Evolutionary conservation across 2,797 vertebrate genomes (phyloP).

Genomic region (Leucoraja ocellata): DNA sequence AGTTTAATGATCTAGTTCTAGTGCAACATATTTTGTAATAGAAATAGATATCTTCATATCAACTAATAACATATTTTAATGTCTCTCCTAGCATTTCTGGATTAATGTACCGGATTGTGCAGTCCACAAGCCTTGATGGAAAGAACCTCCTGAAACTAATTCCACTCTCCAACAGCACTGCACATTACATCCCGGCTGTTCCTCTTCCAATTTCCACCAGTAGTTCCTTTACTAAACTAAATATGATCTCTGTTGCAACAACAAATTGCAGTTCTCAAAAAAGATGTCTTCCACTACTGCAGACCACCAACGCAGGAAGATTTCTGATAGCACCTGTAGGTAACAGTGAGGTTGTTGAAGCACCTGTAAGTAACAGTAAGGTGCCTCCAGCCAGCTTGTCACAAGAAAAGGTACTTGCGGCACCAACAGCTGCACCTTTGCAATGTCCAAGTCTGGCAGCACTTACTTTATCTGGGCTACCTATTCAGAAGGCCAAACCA

Average conservation of each 20-base stretch:
- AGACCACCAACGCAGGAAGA: conserved; percentile 51
- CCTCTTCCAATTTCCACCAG: conserved; percentile 49
- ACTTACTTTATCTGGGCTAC: neutral
- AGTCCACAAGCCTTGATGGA: conserved; percentile 58
- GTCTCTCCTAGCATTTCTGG: conserved; percentile 64
- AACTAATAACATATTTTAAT: conserved; percentile 46
- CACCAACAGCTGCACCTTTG: conserved; percentile 2
- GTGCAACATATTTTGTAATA: neutral
- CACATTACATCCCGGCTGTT: conserved; percentile 50
- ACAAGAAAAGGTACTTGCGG: neutral
- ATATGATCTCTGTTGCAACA: conserved; percentile 50
- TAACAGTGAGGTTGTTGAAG: conserved; percentile 42
- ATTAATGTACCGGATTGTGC: conserved; percentile 60
- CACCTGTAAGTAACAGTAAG: conserved; percentile 47
- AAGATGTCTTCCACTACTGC: conserved; percentile 53
- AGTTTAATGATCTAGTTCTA: neutral
- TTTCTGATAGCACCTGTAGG: conserved; percentile 50
- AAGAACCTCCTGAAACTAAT: conserved; percentile 64
- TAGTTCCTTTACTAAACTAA: conserved; percentile 49
- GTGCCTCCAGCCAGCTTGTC: conserved; percentile 33
- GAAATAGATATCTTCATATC: neutral
- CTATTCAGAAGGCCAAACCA: neutral
- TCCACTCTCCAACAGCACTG: conserved; percentile 58
- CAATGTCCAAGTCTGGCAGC: neutral
- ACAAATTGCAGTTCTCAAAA: conserved; percentile 48